Evolutionary conservation across 1,140 invertebrate genomes (phyloP).

Genomic region (Drosophila santomea): DNA sequence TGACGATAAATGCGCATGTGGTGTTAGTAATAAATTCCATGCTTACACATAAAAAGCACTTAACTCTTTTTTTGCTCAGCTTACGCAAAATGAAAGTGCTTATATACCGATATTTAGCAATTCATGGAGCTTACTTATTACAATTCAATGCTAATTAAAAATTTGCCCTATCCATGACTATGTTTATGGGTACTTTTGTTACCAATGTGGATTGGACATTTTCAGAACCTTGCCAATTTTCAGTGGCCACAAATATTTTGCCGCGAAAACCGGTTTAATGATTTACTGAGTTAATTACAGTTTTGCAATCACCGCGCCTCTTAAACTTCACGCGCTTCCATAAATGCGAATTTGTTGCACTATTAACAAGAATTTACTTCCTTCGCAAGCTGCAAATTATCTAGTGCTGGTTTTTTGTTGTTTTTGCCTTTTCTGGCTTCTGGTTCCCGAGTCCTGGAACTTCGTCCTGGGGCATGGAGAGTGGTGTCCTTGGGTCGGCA

Average conservation of each 20-base stretch:
- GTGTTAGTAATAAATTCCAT: too few species aligned
- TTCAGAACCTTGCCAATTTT: neutral
- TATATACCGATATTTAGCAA: too few species aligned
- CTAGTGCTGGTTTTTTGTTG: neutral
- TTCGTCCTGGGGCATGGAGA: conserved; percentile 8
- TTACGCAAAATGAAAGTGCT: too few species aligned
- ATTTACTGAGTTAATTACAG: conserved; percentile 24
- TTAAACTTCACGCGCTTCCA: conserved; percentile 13
- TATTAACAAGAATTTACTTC: conserved; percentile 43
- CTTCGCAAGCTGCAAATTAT: conserved; percentile 32
- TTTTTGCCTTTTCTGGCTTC: neutral
- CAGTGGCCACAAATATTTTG: neutral
- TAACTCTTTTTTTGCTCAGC: too few species aligned
- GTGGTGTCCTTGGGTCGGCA: conserved; percentile 30
- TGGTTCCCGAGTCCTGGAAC: conserved; percentile 22
- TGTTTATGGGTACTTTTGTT: neutral
- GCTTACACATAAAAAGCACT: too few species aligned
- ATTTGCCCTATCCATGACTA: too few species aligned
- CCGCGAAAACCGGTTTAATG: neutral
- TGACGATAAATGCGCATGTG: too few species aligned
- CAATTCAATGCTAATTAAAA: neutral
- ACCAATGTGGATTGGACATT: neutral
- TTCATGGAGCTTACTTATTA: neutral
- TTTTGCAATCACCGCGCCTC: conserved; percentile 19
- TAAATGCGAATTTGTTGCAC: conserved; percentile 44